Evolutionary conservation across 2,888 invertebrate genomes (phyloP).

Genomic region (Proisotoma minuta): DNA sequence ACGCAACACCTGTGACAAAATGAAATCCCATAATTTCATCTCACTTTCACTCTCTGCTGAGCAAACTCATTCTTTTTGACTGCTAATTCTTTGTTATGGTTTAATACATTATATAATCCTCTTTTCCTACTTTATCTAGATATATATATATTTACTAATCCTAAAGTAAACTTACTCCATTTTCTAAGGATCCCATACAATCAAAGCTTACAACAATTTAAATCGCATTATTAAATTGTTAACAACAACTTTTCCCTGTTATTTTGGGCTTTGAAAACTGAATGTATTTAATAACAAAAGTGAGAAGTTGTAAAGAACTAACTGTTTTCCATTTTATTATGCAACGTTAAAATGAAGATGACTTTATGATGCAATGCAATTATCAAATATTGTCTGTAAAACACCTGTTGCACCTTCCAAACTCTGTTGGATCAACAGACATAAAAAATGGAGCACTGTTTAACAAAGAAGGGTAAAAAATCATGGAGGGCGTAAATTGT

Average conservation of each 20-base stretch:
- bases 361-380: too few relatives aligned
- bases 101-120: constrained; percentile 5
- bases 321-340: too few relatives aligned
- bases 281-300: too few relatives aligned
- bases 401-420: background rate
- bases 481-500: background rate
- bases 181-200: too few relatives aligned
- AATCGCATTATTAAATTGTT: too few relatives aligned
- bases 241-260: too few relatives aligned
- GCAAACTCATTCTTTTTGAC: background rate
- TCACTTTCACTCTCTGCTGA: constrained; percentile 16
- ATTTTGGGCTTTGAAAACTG: too few relatives aligned
- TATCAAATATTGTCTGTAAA: background rate
- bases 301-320: too few relatives aligned
- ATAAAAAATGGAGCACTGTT: background rate
- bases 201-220: too few relatives aligned
- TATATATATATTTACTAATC: too few relatives aligned
- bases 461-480: constrained; percentile 7
- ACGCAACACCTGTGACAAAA: background rate
- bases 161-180: too few relatives aligned
- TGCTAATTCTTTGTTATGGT: constrained; percentile 15
- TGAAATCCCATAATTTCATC: constrained; percentile 12
- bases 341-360: too few relatives aligned
- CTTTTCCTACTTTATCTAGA: background rate
- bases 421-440: background rate